Evolutionary conservation across 1,140 invertebrate genomes (phyloP), one percentile per base, ranked within the genome.

Genomic region (Drosophila grimshawi): DNA sequence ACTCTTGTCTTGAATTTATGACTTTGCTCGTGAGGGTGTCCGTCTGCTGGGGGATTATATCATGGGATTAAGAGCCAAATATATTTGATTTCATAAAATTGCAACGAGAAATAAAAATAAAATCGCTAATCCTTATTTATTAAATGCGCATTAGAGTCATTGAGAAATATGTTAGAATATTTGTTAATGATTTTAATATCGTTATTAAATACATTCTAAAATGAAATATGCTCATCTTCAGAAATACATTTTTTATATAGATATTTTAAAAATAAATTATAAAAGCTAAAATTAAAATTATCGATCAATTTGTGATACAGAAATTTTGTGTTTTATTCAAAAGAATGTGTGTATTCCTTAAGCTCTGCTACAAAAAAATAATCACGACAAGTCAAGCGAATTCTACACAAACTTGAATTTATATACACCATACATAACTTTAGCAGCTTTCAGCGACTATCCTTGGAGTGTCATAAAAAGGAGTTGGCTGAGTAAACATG

Each of bases 1-100:
- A 86, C 76, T 19, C 19, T 19, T 66, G 57, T 6, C 51, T 51
- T 77, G 76, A 77, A 65, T 73, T 88, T 82, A 82, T 77, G 76
- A 53, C 71, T 79, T 56, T 48, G 49, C 39, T 68, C 27, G 51
- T 66, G 66, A 66, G 76, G 60, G 78, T 71, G 61, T 79, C 61
- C 57, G 65, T 62, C 64, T 74, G 65, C 43, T 60, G 33, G 7
- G 52, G 55, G 41, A 67, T 73, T 74, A 74, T 74, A 69, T 69
- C 71, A 63, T 69, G 56, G 76, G 61, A 69, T 78, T 78, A 81
- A 48, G 32, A 6, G 10, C 6, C 39, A 55, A 63, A 57, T 53
- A 60, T 56, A 37, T 60, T 51, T 64, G 48, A 68, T 51, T 77
- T 51, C 48, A 71, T 33, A 53, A 62, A 71, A 60, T 70, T 55